A percentile compares a stretch with the other conserved stretches of the same genome.
These are phyloP conservation scores for Elephantulus edwardii DNA, from an alignment of 2,113 vertebrate genomes.

Conservation along the genomic window DNA sequence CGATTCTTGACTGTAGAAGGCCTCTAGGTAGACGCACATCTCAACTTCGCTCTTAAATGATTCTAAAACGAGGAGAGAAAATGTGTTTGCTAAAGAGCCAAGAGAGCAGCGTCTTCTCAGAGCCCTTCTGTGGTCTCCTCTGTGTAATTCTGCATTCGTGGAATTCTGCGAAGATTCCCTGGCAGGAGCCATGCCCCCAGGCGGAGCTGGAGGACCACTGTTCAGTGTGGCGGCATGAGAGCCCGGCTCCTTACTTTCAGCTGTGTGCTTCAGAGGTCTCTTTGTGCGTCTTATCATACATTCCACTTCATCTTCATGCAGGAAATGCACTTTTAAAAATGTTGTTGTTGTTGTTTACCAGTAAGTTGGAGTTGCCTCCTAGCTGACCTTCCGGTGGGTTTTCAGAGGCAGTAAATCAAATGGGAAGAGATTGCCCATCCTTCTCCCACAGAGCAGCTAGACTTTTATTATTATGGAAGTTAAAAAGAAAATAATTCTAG, in stretches of 20 bases:
- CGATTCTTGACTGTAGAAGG: not conserved
- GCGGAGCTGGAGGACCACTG: not conserved
- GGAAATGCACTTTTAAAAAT: not conserved
- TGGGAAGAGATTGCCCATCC: no score
- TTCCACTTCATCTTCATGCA: not conserved
- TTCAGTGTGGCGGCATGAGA: not conserved
- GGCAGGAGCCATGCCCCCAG: not conserved
- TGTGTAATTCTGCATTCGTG: not conserved
- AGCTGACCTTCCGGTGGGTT: no score
- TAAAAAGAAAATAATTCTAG: not conserved
- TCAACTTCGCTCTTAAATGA: not conserved
- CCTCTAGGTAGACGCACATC: not conserved
- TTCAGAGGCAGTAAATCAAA: no score
- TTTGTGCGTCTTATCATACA: not conserved
- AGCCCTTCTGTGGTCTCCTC: not conserved
- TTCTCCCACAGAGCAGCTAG: no score
- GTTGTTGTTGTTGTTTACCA: no score
- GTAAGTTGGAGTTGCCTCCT: no score
- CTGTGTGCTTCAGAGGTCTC: not conserved
- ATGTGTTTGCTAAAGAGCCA: not conserved
- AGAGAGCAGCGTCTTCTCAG: not conserved
- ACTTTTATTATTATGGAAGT: conserved; percentile 13
- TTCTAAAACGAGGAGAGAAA: not conserved
- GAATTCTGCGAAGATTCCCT: not conserved
- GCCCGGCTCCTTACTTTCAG: no score